These are phyloP conservation scores for Macroramphosus scolopax DNA, from an alignment of 2,797 vertebrate genomes.

Conservation along the genomic window DNA sequence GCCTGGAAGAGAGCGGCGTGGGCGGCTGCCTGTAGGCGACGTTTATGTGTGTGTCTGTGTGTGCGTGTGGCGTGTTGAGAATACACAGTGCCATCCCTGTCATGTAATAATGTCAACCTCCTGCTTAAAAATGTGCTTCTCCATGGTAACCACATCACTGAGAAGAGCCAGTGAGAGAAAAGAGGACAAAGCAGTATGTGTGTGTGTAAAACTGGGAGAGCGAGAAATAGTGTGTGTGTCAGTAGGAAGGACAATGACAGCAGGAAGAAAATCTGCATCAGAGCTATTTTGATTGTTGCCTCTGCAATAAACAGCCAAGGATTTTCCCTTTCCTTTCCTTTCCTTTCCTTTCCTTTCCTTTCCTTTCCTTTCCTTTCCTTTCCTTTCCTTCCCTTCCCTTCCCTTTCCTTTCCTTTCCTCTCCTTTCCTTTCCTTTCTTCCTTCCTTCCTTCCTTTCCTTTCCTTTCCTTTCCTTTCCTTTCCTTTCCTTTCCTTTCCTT, in stretches of 20 bases:
- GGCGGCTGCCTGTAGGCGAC: constrained; percentile 52
- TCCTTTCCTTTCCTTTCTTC: background rate
- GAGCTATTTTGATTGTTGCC: background rate
- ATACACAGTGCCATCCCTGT: constrained; percentile 45
- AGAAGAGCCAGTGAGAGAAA: constrained; percentile 19
- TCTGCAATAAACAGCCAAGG: background rate
- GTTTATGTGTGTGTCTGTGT: constrained; percentile 29
- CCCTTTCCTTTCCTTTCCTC: background rate
- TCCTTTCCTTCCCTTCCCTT: background rate
- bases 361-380: background rate
- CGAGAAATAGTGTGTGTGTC: constrained; percentile 3
- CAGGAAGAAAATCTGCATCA: constrained; percentile 1
- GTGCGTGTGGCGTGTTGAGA: constrained; percentile 22
- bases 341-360: background rate
- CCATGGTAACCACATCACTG: constrained; percentile 70
- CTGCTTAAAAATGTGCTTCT: constrained; percentile 60
- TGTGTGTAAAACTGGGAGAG: constrained; percentile 3
- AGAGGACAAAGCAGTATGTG: background rate
- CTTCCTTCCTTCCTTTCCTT: background rate
- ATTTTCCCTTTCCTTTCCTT: background rate
- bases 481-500: background rate
- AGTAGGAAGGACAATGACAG: constrained; percentile 16
- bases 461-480: background rate
- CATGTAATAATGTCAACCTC: constrained; percentile 55
- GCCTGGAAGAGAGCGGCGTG: constrained; percentile 46